phyloP scores from a whole-genome alignment of 2,113 vertebrate genomes.

The Neogobius melanostomus region DNA sequence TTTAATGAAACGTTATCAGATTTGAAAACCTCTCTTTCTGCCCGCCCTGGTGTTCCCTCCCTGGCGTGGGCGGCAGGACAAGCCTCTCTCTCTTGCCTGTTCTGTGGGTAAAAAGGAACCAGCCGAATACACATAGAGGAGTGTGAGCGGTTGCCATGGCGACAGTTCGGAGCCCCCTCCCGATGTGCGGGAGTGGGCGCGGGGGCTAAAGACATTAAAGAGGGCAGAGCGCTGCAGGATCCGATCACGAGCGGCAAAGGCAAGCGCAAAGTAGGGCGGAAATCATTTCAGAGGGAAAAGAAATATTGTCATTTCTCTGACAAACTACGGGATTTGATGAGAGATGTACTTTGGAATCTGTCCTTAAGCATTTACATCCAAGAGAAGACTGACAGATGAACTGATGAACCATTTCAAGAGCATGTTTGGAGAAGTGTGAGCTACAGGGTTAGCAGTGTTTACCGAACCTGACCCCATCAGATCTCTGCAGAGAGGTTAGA shows the following conservation, averaged over 20 bases:
- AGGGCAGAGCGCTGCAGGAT: not conserved
- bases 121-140: not conserved
- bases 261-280: not conserved
- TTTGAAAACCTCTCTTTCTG: not conserved
- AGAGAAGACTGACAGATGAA: not conserved
- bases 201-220: conserved; percentile 6
- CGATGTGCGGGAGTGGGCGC: conserved; percentile 2
- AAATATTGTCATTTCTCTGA: too few species aligned
- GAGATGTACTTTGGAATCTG: too few species aligned
- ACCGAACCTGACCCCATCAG: not conserved
- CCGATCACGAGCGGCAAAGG: not conserved
- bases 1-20: not conserved
- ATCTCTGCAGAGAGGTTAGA: too few species aligned
- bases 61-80: conserved; percentile 23
- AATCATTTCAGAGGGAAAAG: too few species aligned
- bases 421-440: not conserved
- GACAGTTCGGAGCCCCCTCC: not conserved
- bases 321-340: too few species aligned
- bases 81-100: conserved; percentile 32
- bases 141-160: not conserved
- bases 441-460: not conserved
- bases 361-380: too few species aligned
- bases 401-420: not conserved
- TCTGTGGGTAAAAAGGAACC: not conserved
- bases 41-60: conserved; percentile 27